A percentile compares a stretch with the other conserved stretches of the same genome.
Conservation (phyloP, 2,797 vertebrate species). For the Eospalax fontanierii region DNA sequence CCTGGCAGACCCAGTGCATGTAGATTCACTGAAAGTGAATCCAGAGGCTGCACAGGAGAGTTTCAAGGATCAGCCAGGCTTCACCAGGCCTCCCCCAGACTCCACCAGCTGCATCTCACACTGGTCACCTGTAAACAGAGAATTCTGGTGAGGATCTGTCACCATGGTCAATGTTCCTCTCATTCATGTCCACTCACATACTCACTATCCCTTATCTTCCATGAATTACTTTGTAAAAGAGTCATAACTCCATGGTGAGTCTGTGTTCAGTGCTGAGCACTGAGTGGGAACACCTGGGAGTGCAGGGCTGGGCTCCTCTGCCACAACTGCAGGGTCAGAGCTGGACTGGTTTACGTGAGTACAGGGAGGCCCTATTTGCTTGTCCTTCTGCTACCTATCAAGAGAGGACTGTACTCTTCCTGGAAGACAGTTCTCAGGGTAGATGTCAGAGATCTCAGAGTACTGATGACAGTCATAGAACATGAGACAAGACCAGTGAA, state of each 20-base stretch:
- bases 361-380: background rate
- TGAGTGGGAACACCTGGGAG: too few relatives aligned
- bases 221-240: background rate
- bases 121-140: background rate
- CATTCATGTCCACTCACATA: background rate
- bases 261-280: background rate
- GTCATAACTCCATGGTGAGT: background rate
- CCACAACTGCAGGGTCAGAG: background rate
- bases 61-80: background rate
- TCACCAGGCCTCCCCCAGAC: background rate
- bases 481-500: too few relatives aligned
- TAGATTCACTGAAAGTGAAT: fast-evolving
- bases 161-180: fast-evolving
- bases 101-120: background rate
- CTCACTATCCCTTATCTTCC: fast-evolving
- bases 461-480: background rate
- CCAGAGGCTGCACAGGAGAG: background rate
- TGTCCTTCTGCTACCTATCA: background rate
- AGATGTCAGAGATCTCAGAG: too few relatives aligned
- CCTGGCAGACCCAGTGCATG: fast-evolving
- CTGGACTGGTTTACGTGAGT: background rate
- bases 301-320: background rate
- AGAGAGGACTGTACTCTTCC: too few relatives aligned
- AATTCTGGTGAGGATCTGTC: background rate
- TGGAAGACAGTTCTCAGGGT: background rate